phyloP scores from a whole-genome alignment of 2,113 vertebrate species.

The Dascyllus trimaculatus region DNA sequence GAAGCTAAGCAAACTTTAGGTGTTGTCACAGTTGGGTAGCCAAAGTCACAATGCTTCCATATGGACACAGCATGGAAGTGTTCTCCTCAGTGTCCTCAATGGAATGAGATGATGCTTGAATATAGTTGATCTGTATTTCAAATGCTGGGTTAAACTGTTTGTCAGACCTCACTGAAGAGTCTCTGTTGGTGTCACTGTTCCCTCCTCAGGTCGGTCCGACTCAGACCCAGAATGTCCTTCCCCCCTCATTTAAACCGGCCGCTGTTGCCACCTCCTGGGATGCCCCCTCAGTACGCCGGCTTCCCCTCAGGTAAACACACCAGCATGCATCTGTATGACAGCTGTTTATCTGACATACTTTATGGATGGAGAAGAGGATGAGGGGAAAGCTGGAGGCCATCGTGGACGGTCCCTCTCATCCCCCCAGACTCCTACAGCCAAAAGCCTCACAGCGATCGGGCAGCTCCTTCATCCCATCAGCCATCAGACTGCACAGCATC shows the following conservation, averaged over 20 bases:
- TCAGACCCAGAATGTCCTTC: conserved; percentile 91
- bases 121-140: neutral
- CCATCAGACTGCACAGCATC: too few relatives aligned
- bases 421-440: too few relatives aligned
- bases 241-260: conserved; percentile 98
- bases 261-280: conserved; percentile 93
- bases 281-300: conserved; percentile 95
- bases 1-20: neutral
- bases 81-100: neutral
- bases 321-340: neutral
- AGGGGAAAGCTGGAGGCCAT: too few relatives aligned
- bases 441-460: too few relatives aligned
- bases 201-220: conserved; percentile 79
- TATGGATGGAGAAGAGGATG: too few relatives aligned
- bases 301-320: conserved; percentile 91
- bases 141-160: neutral
- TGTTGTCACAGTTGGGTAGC: neutral
- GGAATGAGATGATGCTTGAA: neutral
- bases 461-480: too few relatives aligned
- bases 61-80: neutral
- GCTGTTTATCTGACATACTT: neutral
- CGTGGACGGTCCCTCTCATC: too few relatives aligned
- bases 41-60: conserved; percentile 1
- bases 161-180: neutral
- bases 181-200: conserved; percentile 44